Conservation (phyloP, 2,888 invertebrate genomes). For the Aphidius colemani region DNA sequence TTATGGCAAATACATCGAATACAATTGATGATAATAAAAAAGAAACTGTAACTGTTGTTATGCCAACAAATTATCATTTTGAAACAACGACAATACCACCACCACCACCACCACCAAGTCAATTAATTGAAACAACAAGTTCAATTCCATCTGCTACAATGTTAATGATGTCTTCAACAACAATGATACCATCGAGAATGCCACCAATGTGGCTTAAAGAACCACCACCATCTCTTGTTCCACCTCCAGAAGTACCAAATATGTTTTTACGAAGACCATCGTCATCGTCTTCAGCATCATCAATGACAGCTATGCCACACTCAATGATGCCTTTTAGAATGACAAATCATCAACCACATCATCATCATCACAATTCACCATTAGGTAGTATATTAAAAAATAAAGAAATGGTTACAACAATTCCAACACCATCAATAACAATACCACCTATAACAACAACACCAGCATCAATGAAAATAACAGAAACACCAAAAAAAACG, state of each 20-base stretch:
- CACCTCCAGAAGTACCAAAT: not conserved
- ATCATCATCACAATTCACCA: slow-evolving; percentile 35
- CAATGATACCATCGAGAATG: slow-evolving; percentile 26
- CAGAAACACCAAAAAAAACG: slow-evolving; percentile 33
- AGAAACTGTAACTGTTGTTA: slow-evolving; percentile 43
- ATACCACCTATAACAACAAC: slow-evolving; percentile 33
- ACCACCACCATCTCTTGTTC: slow-evolving; percentile 12
- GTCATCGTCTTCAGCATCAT: too few species aligned
- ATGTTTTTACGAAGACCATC: slow-evolving; percentile 5
- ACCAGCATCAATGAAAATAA: slow-evolving; percentile 26
- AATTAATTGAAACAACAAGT: not conserved
- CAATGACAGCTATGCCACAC: not conserved
- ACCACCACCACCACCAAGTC: not conserved
- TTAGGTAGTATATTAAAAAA: slow-evolving; percentile 40
- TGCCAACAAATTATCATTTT: slow-evolving; percentile 44
- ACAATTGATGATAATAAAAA: slow-evolving; percentile 28
- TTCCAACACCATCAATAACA: slow-evolving; percentile 34
- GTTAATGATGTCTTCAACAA: slow-evolving; percentile 5
- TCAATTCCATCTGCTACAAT: not conserved
- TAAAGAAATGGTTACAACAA: slow-evolving; percentile 36
- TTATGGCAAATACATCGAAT: slow-evolving; percentile 44
- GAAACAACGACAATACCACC: not conserved
- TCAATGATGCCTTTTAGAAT: not conserved
- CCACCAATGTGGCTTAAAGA: slow-evolving; percentile 9
- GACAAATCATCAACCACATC: not conserved